Percentiles rank a stretch among this genome's conserved stretches.
Conservation (phyloP, 2,113 vertebrate genomes). For the Chiloscyllium plagiosum region DNA sequence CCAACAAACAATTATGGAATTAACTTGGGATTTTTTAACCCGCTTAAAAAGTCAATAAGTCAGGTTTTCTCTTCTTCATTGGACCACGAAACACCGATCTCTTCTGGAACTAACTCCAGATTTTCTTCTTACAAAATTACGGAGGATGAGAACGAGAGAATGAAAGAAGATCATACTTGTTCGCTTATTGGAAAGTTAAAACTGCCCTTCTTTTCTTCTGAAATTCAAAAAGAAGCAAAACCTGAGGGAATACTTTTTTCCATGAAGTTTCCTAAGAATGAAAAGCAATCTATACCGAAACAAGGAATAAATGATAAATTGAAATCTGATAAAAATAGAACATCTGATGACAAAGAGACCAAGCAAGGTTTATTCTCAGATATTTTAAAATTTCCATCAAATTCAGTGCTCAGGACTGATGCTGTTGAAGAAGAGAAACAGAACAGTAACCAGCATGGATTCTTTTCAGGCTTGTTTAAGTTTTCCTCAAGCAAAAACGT, state of each 20-base stretch:
- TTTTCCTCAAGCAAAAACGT: constrained; percentile 63
- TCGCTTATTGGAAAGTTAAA: constrained; percentile 55
- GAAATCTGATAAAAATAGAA: background rate
- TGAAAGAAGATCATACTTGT: constrained; percentile 52
- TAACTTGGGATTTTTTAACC: constrained; percentile 64
- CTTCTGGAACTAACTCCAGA: constrained; percentile 47
- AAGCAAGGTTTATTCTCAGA: background rate
- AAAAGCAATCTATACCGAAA: background rate
- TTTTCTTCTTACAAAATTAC: constrained; percentile 59
- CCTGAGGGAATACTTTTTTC: constrained; percentile 50
- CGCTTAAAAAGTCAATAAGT: constrained; percentile 77
- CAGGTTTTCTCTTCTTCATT: constrained; percentile 64
- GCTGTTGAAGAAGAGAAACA: background rate
- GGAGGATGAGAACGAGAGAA: constrained; percentile 49
- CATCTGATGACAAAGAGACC: constrained; percentile 23
- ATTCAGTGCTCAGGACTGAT: background rate
- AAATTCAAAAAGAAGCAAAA: constrained; percentile 43
- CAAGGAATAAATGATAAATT: background rate
- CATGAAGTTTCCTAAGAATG: constrained; percentile 40
- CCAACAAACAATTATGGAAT: background rate
- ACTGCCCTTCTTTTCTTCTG: constrained; percentile 57
- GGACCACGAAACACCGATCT: constrained; percentile 47
- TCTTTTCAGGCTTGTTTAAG: constrained; percentile 63
- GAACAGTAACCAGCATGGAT: constrained; percentile 41
- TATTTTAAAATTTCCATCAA: constrained; percentile 22